These are phyloP conservation scores for Cloeon dipterum DNA, from an alignment of 2,888 invertebrate genomes.

Conservation along the genomic window DNA sequence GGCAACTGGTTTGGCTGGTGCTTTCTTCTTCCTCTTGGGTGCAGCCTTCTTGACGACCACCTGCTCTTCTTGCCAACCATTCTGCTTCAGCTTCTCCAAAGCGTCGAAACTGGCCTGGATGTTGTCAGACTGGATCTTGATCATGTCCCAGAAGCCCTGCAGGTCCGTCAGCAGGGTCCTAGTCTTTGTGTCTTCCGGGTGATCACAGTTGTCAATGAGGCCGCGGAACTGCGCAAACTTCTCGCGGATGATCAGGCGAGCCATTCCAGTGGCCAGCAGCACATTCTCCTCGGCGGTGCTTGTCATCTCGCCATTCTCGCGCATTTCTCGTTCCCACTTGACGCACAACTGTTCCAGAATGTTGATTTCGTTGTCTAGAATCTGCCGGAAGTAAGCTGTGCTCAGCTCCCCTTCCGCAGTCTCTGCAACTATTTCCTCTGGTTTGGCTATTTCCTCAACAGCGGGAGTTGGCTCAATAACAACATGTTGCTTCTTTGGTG, in stretches of 20 bases:
- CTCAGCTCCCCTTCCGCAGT: no score
- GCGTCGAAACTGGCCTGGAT: background rate
- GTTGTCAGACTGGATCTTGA: background rate
- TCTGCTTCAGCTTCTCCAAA: background rate
- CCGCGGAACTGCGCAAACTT: conserved; percentile 1
- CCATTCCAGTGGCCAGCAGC: background rate
- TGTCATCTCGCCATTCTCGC: background rate
- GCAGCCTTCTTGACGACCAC: no score
- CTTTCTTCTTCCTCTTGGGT: background rate
- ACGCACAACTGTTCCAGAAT: background rate
- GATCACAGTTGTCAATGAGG: background rate
- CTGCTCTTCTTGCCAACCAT: background rate
- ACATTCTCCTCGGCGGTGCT: background rate
- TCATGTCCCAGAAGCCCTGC: conserved; percentile 1
- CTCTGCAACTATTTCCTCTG: no score
- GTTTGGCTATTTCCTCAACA: no score
- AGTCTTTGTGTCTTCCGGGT: background rate
- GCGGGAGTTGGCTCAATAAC: no score
- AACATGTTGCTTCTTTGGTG: no score
- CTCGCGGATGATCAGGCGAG: background rate
- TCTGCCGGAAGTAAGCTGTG: background rate
- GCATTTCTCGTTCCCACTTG: background rate
- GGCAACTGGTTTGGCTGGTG: background rate
- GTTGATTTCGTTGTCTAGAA: background rate
- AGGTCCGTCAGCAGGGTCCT: background rate